Percentiles rank a stretch among this genome's conserved stretches.
These are phyloP conservation scores for Rhorus exstirpatorius DNA, from an alignment of 2,888 invertebrate species.

Conservation along the genomic window DNA sequence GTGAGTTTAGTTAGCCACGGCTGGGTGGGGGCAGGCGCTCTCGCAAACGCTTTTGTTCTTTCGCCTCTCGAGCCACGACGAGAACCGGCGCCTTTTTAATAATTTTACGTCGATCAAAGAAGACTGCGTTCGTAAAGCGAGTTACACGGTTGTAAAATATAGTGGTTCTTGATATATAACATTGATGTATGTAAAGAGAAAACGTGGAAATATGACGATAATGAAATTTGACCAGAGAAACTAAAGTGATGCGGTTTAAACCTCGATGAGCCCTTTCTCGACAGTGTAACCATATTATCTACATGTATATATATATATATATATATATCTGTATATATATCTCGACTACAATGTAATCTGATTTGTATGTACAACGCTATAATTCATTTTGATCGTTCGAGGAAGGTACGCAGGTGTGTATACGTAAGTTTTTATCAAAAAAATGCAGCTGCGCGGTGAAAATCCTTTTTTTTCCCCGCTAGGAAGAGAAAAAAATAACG, in stretches of 20 bases:
- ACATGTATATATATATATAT: too few species aligned
- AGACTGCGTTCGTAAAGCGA: not conserved
- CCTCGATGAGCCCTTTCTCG: too few species aligned
- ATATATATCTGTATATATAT: too few species aligned
- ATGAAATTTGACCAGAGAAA: not conserved
- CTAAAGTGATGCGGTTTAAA: not conserved
- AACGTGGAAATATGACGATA: not conserved
- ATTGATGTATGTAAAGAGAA: not conserved
- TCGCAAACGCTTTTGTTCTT: constrained; percentile 60
- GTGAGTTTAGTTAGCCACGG: constrained; percentile 49
- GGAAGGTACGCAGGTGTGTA: too few species aligned
- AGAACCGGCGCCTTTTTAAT: constrained; percentile 65
- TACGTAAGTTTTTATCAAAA: constrained; percentile 33
- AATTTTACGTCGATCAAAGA: constrained; percentile 61
- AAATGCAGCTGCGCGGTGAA: constrained; percentile 27
- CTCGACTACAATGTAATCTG: too few species aligned
- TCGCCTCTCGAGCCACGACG: constrained; percentile 40
- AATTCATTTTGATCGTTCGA: too few species aligned
- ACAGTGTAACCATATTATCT: too few species aligned
- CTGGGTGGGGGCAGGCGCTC: too few species aligned
- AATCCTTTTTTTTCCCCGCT: too few species aligned
- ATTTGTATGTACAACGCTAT: too few species aligned
- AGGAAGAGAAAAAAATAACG: constrained; percentile 50
- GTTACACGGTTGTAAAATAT: constrained; percentile 19
- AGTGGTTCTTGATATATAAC: constrained; percentile 9